Evolutionary conservation across 2,797 vertebrate genomes (phyloP).

Genomic region (Enteromius radiatus): DNA sequence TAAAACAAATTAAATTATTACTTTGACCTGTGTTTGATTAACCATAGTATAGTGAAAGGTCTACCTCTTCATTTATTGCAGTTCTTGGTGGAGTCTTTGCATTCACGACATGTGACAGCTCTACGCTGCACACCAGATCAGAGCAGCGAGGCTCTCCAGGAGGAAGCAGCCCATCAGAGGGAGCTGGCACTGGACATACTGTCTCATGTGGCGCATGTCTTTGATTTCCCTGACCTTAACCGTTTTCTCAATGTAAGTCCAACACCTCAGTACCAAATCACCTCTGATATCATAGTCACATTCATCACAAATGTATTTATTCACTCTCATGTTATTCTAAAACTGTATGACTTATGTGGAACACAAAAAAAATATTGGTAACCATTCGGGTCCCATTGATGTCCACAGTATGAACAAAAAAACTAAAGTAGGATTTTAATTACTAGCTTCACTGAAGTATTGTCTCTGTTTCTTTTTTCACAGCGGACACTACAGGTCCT

Average conservation of each 20-base stretch:
- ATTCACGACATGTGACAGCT: conserved; percentile 86
- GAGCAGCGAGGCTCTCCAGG: conserved; percentile 80
- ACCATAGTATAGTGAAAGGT: too few species aligned
- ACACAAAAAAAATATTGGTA: neutral
- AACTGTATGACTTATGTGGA: neutral
- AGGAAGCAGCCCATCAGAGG: conserved; percentile 88
- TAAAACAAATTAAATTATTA: too few species aligned
- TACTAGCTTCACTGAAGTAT: neutral
- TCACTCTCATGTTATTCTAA: neutral
- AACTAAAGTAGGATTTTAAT: neutral
- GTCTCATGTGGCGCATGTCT: conserved; percentile 94
- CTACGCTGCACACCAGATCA: conserved; percentile 81
- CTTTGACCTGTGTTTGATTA: too few species aligned
- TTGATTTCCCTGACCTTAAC: conserved; percentile 96
- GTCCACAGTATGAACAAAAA: neutral
- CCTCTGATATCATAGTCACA: neutral
- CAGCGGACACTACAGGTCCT: conserved; percentile 94
- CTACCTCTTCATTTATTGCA: conserved; percentile 57
- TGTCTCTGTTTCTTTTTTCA: conserved; percentile 13
- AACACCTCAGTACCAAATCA: neutral
- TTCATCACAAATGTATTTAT: neutral
- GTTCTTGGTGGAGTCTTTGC: conserved; percentile 97
- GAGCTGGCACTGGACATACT: conserved; percentile 91
- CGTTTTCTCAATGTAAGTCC: conserved; percentile 91
- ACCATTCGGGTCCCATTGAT: neutral